These are phyloP conservation scores for Pheosia gnoma DNA, from an alignment of 2,888 invertebrate species.

Conservation along the genomic window DNA sequence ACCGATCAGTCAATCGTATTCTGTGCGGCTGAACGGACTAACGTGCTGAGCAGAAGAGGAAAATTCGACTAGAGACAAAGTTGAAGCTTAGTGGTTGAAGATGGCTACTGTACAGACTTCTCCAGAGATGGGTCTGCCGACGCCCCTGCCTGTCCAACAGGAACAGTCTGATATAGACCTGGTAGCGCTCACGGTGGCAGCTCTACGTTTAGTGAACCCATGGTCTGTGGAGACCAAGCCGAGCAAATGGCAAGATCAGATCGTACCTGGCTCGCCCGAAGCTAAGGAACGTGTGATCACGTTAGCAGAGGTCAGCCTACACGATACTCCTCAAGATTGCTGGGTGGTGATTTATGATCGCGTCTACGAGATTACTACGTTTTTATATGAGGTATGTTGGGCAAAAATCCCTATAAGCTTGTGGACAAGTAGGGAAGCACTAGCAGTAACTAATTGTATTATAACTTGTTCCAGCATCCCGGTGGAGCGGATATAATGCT, in stretches of 20 bases:
- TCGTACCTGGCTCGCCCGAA: constrained; percentile 62
- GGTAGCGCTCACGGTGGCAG: constrained; percentile 77
- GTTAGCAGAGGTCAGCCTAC: constrained; percentile 90
- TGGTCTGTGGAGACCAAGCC: constrained; percentile 63
- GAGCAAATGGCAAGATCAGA: constrained; percentile 51
- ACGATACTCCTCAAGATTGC: constrained; percentile 89
- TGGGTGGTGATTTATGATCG: constrained; percentile 95
- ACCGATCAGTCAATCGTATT: constrained; percentile 51
- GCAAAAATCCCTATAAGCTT: neutral
- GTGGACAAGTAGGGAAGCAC: neutral
- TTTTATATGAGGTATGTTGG: constrained; percentile 86
- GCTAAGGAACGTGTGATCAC: constrained; percentile 81
- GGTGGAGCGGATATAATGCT: constrained; percentile 92
- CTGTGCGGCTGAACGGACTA: constrained; percentile 41
- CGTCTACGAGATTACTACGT: constrained; percentile 92
- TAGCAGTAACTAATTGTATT: neutral
- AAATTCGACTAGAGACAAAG: constrained; percentile 19
- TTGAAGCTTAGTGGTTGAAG: constrained; percentile 27
- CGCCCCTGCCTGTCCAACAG: constrained; percentile 60
- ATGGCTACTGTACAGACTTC: constrained; percentile 75
- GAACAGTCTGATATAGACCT: constrained; percentile 67
- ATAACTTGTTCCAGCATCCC: constrained; percentile 86
- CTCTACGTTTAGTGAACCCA: constrained; percentile 74
- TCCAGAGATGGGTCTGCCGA: constrained; percentile 63
- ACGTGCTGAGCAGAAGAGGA: constrained; percentile 36